Base-by-base conservation (phyloP, 2,888 invertebrate species). In the Dolichopus griseipennis region DNA sequence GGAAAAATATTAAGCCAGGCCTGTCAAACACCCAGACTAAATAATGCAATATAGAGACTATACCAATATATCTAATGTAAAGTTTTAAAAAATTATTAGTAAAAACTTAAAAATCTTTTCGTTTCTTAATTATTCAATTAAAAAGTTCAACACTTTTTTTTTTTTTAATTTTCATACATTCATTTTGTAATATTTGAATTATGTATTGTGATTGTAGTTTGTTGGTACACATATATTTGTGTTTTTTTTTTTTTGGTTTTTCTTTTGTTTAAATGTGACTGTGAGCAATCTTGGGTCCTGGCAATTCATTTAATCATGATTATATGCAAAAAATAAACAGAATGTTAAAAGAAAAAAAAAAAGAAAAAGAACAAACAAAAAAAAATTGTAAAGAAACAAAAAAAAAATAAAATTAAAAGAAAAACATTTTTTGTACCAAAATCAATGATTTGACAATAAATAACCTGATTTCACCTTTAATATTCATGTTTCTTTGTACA, bases 401-500 rank as follows among this genome's bases (percentile, higher is more conserved):
- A 52, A 52, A 52, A 52, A 4, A 52, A 12, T 52, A 18, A 12
- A 52, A 52, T 18, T 7, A 52, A 52, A 52, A 52, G 18, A 52
- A 52, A 52, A 52, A 52, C 15, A 52, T 6, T 12, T 15, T 18
- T 18, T 52, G 12, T 52, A 12, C 52, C 52, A n/a, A 52, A 52
- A 52, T 52, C 52, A 52, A 52, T 52, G 52, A 52, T 52, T 52
- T 52, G 52, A 52, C 52, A 52, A 52, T 52, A 52, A 52, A 52
- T 52, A 52, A 52, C 52, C 52, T 52, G 52, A 52, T 52, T 52
- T 52, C 52, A 52, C 52, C 52, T 52, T 52, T 52, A 52, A 52
- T 52, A 52, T 52, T 52, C 52, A 52, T 52, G 52, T 52, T 52
- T n/a, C 15, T 18, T 2, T 5, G 15, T 52, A 52, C 52, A 52